Evolutionary conservation across 1,140 invertebrate genomes (phyloP).

Genomic region (Drosophila lacertosa): DNA sequence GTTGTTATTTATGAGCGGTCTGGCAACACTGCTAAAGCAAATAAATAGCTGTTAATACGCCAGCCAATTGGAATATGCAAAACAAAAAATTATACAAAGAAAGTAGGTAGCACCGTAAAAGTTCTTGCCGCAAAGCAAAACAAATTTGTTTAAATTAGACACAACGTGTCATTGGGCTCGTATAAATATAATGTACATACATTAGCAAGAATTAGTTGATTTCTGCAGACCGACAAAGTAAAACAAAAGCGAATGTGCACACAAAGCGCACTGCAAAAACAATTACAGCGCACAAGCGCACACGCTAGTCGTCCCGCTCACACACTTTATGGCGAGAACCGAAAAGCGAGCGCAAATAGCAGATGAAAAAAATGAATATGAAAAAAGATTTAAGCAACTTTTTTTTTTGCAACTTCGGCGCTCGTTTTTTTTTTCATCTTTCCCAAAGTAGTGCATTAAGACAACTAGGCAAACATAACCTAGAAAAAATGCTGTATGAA

Average conservation of each 20-base stretch:
- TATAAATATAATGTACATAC: background rate
- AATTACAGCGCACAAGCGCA: constrained; percentile 44
- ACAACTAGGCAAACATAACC: constrained; percentile 49
- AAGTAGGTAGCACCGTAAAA: background rate
- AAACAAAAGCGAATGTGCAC: constrained; percentile 72
- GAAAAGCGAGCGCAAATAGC: constrained; percentile 45
- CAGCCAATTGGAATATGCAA: background rate
- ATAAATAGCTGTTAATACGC: background rate
- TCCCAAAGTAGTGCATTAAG: constrained; percentile 12
- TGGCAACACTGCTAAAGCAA: constrained; percentile 10
- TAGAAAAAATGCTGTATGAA: constrained; percentile 23
- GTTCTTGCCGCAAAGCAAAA: background rate
- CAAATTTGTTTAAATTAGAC: background rate
- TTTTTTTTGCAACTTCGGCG: constrained; percentile 24
- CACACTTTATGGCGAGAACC: constrained; percentile 56
- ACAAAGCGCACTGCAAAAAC: constrained; percentile 66
- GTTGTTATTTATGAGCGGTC: constrained; percentile 1
- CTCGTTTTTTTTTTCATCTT: constrained; percentile 25
- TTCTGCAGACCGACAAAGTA: constrained; percentile 31
- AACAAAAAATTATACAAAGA: background rate
- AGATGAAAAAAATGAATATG: constrained; percentile 45
- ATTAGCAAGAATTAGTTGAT: background rate
- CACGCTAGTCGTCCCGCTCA: constrained; percentile 48
- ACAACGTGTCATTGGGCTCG: too few species aligned
- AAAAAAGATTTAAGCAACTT: constrained; percentile 47